Evolutionary conservation across 2,888 invertebrate genomes (phyloP).

Genomic region (Drosophila sordidapex): DNA sequence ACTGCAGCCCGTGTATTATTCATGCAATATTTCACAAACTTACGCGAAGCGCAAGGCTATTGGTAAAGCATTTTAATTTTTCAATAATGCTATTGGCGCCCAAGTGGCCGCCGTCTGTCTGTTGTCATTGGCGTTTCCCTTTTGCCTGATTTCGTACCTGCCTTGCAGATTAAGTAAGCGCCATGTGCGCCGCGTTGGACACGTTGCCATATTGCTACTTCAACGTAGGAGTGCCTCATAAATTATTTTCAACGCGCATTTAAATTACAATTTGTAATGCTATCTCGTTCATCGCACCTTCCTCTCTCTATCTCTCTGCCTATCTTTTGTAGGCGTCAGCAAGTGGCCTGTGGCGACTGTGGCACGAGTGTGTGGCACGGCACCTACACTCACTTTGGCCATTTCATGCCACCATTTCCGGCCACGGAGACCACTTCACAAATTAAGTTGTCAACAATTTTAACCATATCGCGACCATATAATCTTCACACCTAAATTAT

Average conservation of each 20-base stretch:
- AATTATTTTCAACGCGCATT: conserved; percentile 56
- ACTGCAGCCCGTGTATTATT: conserved; percentile 58
- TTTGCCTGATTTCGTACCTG: conserved; percentile 42
- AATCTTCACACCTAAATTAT: conserved; percentile 81
- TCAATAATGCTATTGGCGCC: conserved; percentile 73
- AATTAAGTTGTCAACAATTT: conserved; percentile 82
- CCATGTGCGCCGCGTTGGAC: conserved; percentile 28
- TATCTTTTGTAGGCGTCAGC: conserved; percentile 17
- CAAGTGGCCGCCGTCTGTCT: conserved; percentile 5
- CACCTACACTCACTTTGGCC: conserved; percentile 48
- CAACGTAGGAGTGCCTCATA: conserved; percentile 32
- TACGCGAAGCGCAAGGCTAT: conserved; percentile 4
- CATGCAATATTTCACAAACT: conserved; percentile 65
- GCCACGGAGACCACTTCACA: conserved; percentile 70
- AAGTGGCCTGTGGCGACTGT: conserved; percentile 31
- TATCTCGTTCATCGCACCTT: background rate
- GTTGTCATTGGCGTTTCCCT: background rate
- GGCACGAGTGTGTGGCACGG: conserved; percentile 4
- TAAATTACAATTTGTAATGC: conserved; percentile 67
- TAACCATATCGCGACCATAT: conserved; percentile 74
- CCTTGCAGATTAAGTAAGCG: conserved; percentile 58
- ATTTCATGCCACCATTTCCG: conserved; percentile 56
- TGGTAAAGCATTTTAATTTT: conserved; percentile 61
- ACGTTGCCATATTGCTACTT: conserved; percentile 39
- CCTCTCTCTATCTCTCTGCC: background rate